Conservation (phyloP, 37 sponge, comb jelly and placozoan species). For the Cliona cf. orientalis region DNA sequence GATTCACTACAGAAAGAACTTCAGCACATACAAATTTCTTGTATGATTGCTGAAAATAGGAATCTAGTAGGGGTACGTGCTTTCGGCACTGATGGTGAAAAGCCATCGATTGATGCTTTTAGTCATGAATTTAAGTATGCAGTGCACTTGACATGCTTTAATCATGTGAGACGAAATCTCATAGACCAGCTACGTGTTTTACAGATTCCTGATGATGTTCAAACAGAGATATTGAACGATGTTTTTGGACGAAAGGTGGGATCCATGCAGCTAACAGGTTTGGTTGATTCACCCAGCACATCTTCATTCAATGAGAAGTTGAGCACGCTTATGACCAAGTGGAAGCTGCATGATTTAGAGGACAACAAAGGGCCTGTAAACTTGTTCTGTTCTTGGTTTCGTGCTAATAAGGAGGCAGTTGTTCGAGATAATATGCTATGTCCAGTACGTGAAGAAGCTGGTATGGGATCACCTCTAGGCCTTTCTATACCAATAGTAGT, state of each 20-base stretch:
- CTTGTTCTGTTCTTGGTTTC: too few species aligned
- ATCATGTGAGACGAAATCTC: slow-evolving; percentile 25
- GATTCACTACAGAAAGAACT: slow-evolving; percentile 10
- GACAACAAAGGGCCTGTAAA: too few species aligned
- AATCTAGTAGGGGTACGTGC: slow-evolving; percentile 8
- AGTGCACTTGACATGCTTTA: slow-evolving; percentile 44
- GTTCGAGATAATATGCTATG: too few species aligned
- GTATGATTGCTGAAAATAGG: slow-evolving; percentile 4
- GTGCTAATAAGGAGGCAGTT: slow-evolving; percentile 12
- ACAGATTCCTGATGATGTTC: neutral
- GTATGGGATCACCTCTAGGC: too few species aligned
- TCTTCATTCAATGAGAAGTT: slow-evolving; percentile 15
- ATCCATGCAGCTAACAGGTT: slow-evolving; percentile 23
- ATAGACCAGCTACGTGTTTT: slow-evolving; percentile 6
- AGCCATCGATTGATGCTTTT: slow-evolving; percentile 25
- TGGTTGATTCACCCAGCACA: slow-evolving; percentile 33
- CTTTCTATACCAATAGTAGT: slow-evolving; percentile 32
- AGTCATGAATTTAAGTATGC: slow-evolving; percentile 53
- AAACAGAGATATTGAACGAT: slow-evolving; percentile 16
- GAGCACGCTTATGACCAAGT: neutral
- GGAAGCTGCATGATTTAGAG: too few species aligned
- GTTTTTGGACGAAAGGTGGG: slow-evolving; percentile 46
- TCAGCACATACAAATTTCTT: slow-evolving; percentile 18
- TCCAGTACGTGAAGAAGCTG: too few species aligned
- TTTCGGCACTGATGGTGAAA: slow-evolving; percentile 47